phyloP scores from a whole-genome alignment of 2,797 vertebrate species.

The Salmo trutta region DNA sequence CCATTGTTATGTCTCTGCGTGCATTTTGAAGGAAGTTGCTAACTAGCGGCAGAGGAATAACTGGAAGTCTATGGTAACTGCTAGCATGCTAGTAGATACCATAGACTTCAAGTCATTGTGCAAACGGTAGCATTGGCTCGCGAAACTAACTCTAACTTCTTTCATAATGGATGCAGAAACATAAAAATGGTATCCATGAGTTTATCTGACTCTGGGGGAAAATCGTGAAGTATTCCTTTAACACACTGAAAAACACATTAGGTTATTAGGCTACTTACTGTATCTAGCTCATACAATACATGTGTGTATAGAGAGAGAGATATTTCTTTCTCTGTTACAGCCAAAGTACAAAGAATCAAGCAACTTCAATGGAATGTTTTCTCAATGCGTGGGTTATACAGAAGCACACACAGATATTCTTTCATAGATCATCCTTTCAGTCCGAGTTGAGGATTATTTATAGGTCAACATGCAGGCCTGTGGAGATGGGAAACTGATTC shows the following conservation, averaged over 20 bases:
- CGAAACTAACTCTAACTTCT: too few relatives aligned
- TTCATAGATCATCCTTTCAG: background rate
- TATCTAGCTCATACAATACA: background rate
- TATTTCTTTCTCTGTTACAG: background rate
- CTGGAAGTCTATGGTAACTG: too few relatives aligned
- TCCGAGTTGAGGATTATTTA: conserved; percentile 62
- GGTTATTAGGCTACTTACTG: background rate
- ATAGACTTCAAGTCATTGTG: too few relatives aligned
- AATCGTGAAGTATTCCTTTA: background rate
- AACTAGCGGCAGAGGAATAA: too few relatives aligned
- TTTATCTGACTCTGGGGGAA: too few relatives aligned
- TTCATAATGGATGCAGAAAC: too few relatives aligned
- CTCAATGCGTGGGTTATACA: background rate
- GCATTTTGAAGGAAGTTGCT: too few relatives aligned
- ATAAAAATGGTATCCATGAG: too few relatives aligned
- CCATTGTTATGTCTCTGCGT: too few relatives aligned
- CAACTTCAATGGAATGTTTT: background rate
- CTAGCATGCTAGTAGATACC: too few relatives aligned
- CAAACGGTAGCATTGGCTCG: too few relatives aligned
- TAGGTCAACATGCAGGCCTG: conserved; percentile 42
- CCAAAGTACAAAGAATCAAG: background rate
- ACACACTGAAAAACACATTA: background rate
- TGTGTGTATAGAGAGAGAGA: background rate
- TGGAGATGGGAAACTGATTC: conserved; percentile 50
- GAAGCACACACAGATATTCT: background rate